phyloP scores from a whole-genome alignment of 2,797 vertebrate species.

The Numenius phaeopus region DNA sequence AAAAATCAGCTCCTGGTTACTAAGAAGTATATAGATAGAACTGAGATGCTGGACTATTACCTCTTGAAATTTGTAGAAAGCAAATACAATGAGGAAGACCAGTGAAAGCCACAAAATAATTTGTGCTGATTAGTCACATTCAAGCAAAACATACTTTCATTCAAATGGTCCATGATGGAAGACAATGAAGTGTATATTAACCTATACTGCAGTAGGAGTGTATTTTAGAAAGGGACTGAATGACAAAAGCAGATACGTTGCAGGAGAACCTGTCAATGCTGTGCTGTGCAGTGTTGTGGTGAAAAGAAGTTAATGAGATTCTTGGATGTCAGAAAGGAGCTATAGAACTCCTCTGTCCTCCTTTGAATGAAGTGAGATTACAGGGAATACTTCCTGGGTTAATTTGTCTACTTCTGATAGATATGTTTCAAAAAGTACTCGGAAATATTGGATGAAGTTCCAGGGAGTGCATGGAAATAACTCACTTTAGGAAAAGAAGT shows the following conservation, averaged over 20 bases:
- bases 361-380: not conserved
- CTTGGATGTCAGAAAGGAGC: not conserved
- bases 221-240: not conserved
- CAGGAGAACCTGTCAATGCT: not conserved
- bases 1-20: not conserved
- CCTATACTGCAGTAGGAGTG: not conserved
- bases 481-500: not conserved
- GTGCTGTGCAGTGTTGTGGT: not conserved
- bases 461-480: not conserved
- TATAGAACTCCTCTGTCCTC: not conserved
- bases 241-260: not conserved
- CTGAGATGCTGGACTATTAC: not conserved
- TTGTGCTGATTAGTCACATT: not conserved
- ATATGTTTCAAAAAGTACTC: not conserved
- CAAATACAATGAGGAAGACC: not conserved
- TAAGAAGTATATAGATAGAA: not conserved
- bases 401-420: not conserved
- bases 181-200: not conserved
- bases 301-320: not conserved
- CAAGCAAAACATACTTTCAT: not conserved
- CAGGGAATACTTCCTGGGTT: not conserved
- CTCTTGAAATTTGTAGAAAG: not conserved
- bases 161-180: not conserved
- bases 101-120: not conserved
- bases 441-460: not conserved